phyloP scores from a whole-genome alignment of 2,113 vertebrate genomes.

The Meriones unguiculatus region DNA sequence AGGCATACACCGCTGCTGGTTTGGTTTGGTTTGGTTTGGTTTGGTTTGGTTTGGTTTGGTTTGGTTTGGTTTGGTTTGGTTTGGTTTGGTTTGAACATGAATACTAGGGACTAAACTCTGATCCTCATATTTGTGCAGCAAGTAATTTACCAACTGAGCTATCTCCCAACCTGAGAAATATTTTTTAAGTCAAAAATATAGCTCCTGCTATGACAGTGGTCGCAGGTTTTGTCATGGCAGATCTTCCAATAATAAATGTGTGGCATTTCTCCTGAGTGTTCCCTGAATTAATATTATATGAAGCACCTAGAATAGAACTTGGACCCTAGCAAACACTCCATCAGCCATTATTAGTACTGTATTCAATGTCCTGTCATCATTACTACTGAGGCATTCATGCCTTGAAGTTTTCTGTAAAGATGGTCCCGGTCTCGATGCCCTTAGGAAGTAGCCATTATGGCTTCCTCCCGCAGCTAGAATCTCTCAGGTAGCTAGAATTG shows the following conservation, averaged over 20 bases:
- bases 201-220: background rate
- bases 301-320: background rate
- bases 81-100: background rate
- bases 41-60: background rate
- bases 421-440: background rate
- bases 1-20: background rate
- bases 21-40: no score
- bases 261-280: background rate
- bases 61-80: no score
- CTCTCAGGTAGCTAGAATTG: background rate
- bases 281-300: background rate
- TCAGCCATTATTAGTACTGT: background rate
- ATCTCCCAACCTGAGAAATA: background rate
- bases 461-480: background rate
- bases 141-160: background rate
- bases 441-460: background rate
- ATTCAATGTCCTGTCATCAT: background rate
- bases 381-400: background rate
- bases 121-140: background rate
- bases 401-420: background rate
- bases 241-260: background rate
- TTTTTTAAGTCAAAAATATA: constrained; percentile 31
- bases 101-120: background rate
- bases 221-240: background rate
- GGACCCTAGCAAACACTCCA: background rate